Evolutionary conservation across 2,888 invertebrate genomes (phyloP).

Genomic region (Oscheius sp.): DNA sequence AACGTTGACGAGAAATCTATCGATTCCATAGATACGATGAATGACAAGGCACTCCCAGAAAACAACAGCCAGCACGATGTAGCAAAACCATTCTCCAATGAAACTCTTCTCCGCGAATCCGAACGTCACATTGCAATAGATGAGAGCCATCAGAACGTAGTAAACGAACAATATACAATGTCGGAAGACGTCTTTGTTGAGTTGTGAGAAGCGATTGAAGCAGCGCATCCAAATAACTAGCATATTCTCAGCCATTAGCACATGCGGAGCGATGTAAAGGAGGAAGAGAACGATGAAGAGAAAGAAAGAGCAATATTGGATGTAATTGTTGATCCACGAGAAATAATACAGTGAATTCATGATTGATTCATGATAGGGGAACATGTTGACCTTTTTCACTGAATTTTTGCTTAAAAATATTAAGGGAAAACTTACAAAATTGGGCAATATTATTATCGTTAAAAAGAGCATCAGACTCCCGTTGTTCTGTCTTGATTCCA

Average conservation of each 20-base stretch:
- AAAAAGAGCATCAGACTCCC: neutral
- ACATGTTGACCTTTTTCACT: neutral
- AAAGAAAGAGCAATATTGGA: neutral
- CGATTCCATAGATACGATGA: neutral
- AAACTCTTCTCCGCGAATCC: neutral
- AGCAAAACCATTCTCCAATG: neutral
- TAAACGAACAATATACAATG: conserved; percentile 3
- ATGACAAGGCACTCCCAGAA: conserved; percentile 7
- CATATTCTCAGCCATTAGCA: conserved; percentile 21
- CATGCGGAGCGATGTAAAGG: neutral
- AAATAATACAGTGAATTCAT: conserved; percentile 9
- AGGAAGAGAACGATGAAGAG: neutral
- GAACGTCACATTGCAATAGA: neutral
- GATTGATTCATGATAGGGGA: neutral
- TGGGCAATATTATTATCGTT: neutral
- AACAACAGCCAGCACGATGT: neutral
- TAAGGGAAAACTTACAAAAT: neutral
- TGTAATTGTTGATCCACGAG: neutral
- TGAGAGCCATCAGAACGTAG: neutral
- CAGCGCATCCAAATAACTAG: neutral
- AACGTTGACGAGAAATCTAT: conserved; percentile 8
- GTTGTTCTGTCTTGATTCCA: neutral
- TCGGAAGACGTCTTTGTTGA: neutral
- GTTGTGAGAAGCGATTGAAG: neutral
- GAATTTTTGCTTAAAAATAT: neutral